phyloP scores from a whole-genome alignment of 2,113 vertebrate genomes.

The Chiloscyllium plagiosum region DNA sequence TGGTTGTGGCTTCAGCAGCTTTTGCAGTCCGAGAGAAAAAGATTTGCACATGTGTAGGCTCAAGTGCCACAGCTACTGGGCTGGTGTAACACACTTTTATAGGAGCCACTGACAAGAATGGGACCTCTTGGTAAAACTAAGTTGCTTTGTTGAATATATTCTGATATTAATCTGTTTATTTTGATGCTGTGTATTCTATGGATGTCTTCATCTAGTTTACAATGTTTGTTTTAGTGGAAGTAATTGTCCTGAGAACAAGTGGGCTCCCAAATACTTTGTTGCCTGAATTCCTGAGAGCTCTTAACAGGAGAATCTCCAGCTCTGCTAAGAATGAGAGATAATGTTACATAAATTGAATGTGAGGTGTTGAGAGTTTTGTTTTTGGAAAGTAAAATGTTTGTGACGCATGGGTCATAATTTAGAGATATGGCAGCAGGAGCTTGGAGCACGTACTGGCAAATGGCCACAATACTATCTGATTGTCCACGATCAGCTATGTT shows the following conservation, averaged over 20 bases:
- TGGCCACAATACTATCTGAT: not conserved
- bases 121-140: not conserved
- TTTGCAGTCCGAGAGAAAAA: not conserved
- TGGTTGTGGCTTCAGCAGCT: too few relatives aligned
- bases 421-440: not conserved
- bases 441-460: not conserved
- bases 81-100: not conserved
- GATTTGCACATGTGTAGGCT: not conserved
- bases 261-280: not conserved
- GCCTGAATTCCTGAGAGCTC: not conserved
- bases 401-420: not conserved
- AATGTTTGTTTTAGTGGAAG: not conserved
- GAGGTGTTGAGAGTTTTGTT: not conserved
- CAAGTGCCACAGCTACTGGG: not conserved
- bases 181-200: not conserved
- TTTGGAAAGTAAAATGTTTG: not conserved
- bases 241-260: not conserved
- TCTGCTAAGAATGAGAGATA: not conserved
- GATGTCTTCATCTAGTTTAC: not conserved
- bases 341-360: not conserved
- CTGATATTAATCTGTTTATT: not conserved
- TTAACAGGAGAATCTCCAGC: not conserved
- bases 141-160: not conserved
- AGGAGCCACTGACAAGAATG: not conserved
- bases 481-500: not conserved